Base-by-base conservation (phyloP, 2,888 invertebrate species). In the Eupithecia subumbrata region DNA sequence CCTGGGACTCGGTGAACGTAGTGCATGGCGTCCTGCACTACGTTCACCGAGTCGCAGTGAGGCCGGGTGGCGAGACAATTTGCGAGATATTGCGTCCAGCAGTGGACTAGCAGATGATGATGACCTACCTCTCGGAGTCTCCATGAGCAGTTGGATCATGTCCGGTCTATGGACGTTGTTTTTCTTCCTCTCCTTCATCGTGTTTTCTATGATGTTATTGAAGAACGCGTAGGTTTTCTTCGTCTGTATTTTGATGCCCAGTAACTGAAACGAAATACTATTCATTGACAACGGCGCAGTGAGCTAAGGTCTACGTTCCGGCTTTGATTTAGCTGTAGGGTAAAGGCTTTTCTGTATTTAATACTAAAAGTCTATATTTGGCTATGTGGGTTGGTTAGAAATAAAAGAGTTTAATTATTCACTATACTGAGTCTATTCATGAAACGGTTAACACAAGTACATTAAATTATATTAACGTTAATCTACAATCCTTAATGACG, bases 111-210 rank as follows among this genome's bases (percentile, higher is more conserved):
- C 25, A 25, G 56, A 60, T 25, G 60, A 60, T 22, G 60, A 25
- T 14, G 73, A 48, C 52, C 11, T 83, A 93, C 93, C 93, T 85
- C 86, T 89, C 14, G 87, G 84, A 11, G 91, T 89, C 76, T 96
- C 95, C 91, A 96, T 91, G n/a, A 96, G 80, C 5, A 96, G 82
- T 74, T 96, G 95, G 16, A 96, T 93, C 95, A 96, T 95, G 81
- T 96, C 96, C 0, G 95, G 95, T 74, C 96, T 84, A 2, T 94
- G 88, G 8, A 96, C 91, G 0, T 91, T 90, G 56, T 95, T 86
- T 64, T 92, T 89, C 63, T 93, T 90, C 16, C 96, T 89, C 5
- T 87, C 84, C 67, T 90, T 89, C 66, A 96, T 91, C 0, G 95
- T 95, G 1, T 82, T 81, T 2, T 81, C 71, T 0, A 92, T 89